Evolutionary conservation across 2,888 invertebrate genomes (phyloP), one percentile per base, ranked within the genome.

Genomic region (Hermodice carunculata): DNA sequence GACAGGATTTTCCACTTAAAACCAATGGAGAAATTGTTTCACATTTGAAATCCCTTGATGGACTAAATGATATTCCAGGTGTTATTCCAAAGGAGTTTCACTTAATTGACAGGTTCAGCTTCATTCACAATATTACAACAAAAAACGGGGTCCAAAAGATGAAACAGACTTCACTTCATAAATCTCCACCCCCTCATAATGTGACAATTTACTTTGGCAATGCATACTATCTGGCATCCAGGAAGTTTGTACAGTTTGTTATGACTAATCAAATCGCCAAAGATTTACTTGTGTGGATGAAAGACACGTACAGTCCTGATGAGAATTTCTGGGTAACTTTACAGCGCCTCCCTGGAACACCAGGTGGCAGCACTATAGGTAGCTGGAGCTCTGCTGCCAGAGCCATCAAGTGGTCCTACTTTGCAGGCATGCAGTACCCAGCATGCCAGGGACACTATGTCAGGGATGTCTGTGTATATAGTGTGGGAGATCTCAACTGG

Each of bases 241-340:
- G 83, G 17, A 66, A 61, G 3, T 84, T 86, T 62, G 81, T 85
- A 6, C 63, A 81, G 4, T 85, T 76, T 71, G 70, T 84, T 0
- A 46, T 82, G 6, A 64, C 71, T 8, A 77, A 82, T 61, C 48
- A 61, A 24, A 68, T 57, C n/a, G 78, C 82, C 5, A 69, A 73
- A 31, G 81, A 77, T 32, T 62, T 86, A 17, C 64, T 83, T n/a
- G 63, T 80, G 24, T 86, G 83, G 84, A 74, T 76, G n/a, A 66
- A 74, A 17, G 76, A 75, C 17, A 81, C 84, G 2, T 73, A 67
- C 40, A 82, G 80, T 60, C 83, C 85, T 1, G 85, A 86, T 61
- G 86, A 86, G 65, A 80, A 82, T 59, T 83, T 76, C 66, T 85
- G 85, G 85, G 76, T 84, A 2, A 85, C 82, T 0, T 60, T 86